These are phyloP conservation scores for Hemicrepidius hirtus DNA, from an alignment of 2,888 invertebrate species.

Conservation along the genomic window DNA sequence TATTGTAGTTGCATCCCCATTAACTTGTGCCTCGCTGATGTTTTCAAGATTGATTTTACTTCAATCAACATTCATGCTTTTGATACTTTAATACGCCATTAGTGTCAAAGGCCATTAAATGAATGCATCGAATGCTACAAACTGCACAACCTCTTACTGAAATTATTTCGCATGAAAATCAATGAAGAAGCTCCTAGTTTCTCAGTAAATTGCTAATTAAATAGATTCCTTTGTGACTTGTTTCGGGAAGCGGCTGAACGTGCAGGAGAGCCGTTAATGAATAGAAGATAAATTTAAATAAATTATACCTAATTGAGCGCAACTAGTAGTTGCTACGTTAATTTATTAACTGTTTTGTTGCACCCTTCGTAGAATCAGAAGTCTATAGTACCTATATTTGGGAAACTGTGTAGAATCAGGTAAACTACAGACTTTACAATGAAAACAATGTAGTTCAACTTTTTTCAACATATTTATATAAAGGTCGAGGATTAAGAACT, in stretches of 20 bases:
- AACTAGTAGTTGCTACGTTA: conserved; percentile 35
- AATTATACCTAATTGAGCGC: conserved; percentile 43
- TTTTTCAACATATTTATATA: too few relatives aligned
- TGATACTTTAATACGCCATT: too few relatives aligned
- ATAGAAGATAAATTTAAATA: conserved; percentile 46
- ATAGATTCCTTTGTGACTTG: conserved; percentile 50
- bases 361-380: conserved; percentile 12
- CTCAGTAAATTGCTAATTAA: conserved; percentile 41
- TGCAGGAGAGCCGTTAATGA: conserved; percentile 42
- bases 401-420: not conserved
- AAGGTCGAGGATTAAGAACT: too few relatives aligned
- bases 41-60: too few relatives aligned
- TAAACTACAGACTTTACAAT: too few relatives aligned
- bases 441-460: too few relatives aligned
- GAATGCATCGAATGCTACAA: too few relatives aligned
- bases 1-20: not conserved
- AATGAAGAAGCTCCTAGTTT: conserved; percentile 24
- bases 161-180: conserved; percentile 24
- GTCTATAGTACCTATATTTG: not conserved
- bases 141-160: not conserved
- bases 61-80: too few relatives aligned
- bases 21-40: not conserved
- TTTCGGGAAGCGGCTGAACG: conserved; percentile 37
- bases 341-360: conserved; percentile 24
- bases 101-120: too few relatives aligned